Base-by-base conservation (phyloP, 2,888 invertebrate species). In the Caenorhabditis auriculariae region DNA sequence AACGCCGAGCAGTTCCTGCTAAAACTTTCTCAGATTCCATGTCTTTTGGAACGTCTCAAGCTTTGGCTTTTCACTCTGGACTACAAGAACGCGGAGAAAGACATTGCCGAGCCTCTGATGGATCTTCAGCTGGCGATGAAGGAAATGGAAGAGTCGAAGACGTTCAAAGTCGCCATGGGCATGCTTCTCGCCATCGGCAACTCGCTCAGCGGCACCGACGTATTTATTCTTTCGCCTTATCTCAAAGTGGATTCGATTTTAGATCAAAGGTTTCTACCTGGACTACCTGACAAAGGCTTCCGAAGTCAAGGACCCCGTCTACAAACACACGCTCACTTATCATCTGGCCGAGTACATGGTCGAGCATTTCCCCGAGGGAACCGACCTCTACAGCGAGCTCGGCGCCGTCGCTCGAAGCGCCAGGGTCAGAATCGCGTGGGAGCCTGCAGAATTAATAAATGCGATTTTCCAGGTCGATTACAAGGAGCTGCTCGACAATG, bases 1-100 rank as follows among this genome's bases (percentile, higher is more conserved):
- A 92, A 91, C 79, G 98, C 98, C 0, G 98, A 99, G 84, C 94
- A 98, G 84, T 98, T 98, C 83, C 88, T 99, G n/a, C 86, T 98
- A 41, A 94, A 93, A 21, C 85, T 99, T 69, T 91, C 93, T 29
- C 92, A 94, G 44, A 93, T 99, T 74, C 92, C 91, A 41, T 95
- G 96, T 85, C 86, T 99, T 60, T 47, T 73, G 89, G 91, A 46
- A 91, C 93, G 42, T 86, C 96, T 75, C 27, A 91, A 91, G 83
- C 87, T 99, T 64, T 99, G 98, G 98, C 90, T 94, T 63, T 99
- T 98, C 86, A 95, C 95, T 83, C 85, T 98, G 71, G 98, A 99
- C 85, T 98, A 94, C 84, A 96, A 96, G 84, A 90, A 90, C 83
- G 88, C 91, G 77, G 96, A 98, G 85, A 87, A 87, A 84, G 98